Conservation (phyloP, 2,113 vertebrate species). For the Gopherus evgoodei region DNA sequence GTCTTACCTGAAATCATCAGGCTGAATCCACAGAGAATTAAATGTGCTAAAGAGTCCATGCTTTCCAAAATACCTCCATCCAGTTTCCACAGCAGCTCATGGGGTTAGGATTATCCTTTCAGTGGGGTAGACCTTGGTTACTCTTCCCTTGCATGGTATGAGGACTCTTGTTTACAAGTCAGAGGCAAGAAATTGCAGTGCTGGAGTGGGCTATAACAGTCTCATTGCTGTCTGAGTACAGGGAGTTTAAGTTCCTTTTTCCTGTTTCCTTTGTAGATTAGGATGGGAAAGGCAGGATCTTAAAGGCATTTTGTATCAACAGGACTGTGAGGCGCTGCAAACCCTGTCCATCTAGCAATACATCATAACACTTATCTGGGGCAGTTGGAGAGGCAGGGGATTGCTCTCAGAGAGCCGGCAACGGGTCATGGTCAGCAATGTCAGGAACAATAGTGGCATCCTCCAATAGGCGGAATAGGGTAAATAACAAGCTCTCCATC, state of each 20-base stretch:
- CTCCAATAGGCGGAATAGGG: conserved; percentile 65
- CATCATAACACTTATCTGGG: conserved; percentile 75
- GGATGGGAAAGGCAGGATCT: conserved; percentile 90
- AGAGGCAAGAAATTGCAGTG: conserved; percentile 69
- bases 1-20: conserved; percentile 83
- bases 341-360: conserved; percentile 70
- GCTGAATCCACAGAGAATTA: conserved; percentile 78
- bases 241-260: conserved; percentile 94
- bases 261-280: conserved; percentile 93
- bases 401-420: conserved; percentile 52
- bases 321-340: conserved; percentile 64
- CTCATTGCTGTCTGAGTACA: conserved; percentile 84
- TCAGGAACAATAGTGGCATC: conserved; percentile 79
- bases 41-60: conserved; percentile 81
- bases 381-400: conserved; percentile 46
- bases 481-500: conserved; percentile 66
- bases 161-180: conserved; percentile 71
- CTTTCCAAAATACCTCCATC: conserved; percentile 82
- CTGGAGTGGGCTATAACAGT: conserved; percentile 73
- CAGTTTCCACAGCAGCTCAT: conserved; percentile 77
- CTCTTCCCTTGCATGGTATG: conserved; percentile 54
- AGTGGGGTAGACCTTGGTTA: neutral
- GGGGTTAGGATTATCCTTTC: conserved; percentile 68
- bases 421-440: conserved; percentile 75
- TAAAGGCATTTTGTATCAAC: conserved; percentile 84